Evolutionary conservation across 2,888 invertebrate genomes (phyloP), one percentile per base, ranked within the genome.

Genomic region (Endotricha flammealis): DNA sequence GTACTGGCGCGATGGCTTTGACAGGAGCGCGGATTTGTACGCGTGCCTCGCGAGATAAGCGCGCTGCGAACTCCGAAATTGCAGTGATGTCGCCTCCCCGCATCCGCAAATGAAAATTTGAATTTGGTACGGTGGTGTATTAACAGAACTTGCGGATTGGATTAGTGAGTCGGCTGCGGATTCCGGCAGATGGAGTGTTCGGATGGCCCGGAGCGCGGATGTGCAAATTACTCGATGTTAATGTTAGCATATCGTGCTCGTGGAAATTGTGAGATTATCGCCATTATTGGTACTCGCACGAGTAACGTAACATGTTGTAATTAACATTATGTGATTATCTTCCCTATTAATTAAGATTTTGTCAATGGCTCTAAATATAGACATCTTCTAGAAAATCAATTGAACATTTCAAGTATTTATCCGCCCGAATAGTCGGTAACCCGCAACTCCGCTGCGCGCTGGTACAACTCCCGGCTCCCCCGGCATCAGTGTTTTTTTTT

Each of bases 1-100:
- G 46, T 50, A 51, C 54, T 68, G 69, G 45, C 42, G 48, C 40
- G 44, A 43, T 50, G 53, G 48, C 51, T 49, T 52, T 38, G 46
- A 44, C 41, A 47, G 46, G 60, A 29, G 48, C 46, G 53, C 50
- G 47, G 37, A 30, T 31, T 39, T 28, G 22, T 29, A 29, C 30
- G 42, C 38, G 42, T 41, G 41, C 41, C 27, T 32, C 35, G 25
- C 29, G 30, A 41, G 38, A 41, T 37, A 33, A 30, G 27, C 31
- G 34, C 31, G 20, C 14, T 28, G 34, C 31, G 20, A 11, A n/a
- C 20, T 20, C 20, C 20, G 20, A 7, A 20, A 20, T 20, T 25
- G 35, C 39, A 30, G 34, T 30, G 33, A 24, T 23, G 28, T 22
- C 29, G 20, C 32, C 14, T 13, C 14, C n/a, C n/a, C n/a, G 12